A percentile compares a stretch with the other conserved stretches of the same genome.
These are phyloP conservation scores for Panurus biarmicus DNA, from an alignment of 2,113 vertebrate species.

Conservation along the genomic window DNA sequence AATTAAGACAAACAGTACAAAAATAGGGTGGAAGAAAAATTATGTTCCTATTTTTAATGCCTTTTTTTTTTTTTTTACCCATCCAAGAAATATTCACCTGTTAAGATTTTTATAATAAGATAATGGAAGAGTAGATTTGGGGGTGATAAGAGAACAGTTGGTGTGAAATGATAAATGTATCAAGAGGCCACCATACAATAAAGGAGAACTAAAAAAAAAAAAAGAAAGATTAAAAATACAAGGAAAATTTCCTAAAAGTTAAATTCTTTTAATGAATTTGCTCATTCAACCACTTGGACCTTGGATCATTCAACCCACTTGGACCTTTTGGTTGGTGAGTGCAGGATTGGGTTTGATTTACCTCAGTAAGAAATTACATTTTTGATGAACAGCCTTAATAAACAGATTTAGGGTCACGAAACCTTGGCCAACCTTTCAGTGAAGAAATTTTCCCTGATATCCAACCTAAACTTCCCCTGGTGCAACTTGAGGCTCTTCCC, in stretches of 20 bases:
- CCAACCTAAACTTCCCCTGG: neutral
- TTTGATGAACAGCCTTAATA: neutral
- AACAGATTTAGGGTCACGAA: neutral
- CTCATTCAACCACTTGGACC: too few relatives aligned
- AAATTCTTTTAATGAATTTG: neutral
- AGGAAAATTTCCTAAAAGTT: neutral
- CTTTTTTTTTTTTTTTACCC: neutral
- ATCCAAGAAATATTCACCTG: neutral
- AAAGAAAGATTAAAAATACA: neutral
- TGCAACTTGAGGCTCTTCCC: neutral
- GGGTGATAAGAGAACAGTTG: neutral
- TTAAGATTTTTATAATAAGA: neutral
- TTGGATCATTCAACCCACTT: too few relatives aligned
- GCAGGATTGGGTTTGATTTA: neutral
- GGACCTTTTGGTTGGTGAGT: neutral
- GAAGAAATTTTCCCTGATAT: neutral
- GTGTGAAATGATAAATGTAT: neutral
- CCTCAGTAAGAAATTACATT: neutral
- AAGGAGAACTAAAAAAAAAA: neutral
- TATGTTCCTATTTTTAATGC: neutral
- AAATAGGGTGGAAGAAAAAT: neutral
- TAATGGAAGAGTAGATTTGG: neutral
- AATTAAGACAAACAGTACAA: neutral
- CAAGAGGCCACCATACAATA: neutral
- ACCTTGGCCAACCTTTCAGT: too few relatives aligned